These are phyloP conservation scores for Microcebus griseorufus DNA, from an alignment of 2,113 vertebrate genomes.

Conservation along the genomic window DNA sequence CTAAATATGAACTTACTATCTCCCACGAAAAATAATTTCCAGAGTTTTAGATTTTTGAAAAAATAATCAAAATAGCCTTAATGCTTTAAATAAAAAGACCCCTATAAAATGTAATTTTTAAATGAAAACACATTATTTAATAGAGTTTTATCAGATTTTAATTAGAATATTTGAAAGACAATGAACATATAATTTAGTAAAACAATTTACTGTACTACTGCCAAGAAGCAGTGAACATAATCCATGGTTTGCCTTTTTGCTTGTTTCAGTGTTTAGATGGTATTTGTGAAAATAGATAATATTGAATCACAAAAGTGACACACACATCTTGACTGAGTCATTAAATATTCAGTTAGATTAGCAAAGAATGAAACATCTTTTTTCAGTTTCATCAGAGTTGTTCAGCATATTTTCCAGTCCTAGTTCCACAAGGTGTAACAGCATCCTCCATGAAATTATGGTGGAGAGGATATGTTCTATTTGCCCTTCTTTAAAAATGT, in stretches of 20 bases:
- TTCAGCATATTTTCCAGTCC: background rate
- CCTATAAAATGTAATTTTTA: background rate
- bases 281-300: slow-evolving; percentile 44
- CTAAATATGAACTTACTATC: background rate
- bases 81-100: background rate
- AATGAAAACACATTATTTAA: background rate
- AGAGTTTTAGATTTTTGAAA: background rate
- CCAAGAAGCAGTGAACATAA: background rate
- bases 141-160: background rate
- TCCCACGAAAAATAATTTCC: background rate
- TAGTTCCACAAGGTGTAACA: background rate
- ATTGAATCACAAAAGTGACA: slow-evolving; percentile 5
- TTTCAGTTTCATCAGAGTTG: background rate
- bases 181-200: background rate
- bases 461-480: background rate
- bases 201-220: background rate
- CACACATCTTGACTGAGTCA: background rate
- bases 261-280: background rate
- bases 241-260: background rate
- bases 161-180: slow-evolving; percentile 1
- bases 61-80: background rate
- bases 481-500: background rate
- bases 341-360: slow-evolving; percentile 49
- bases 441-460: background rate
- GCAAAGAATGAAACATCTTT: background rate